phyloP scores from a whole-genome alignment of 2,797 vertebrate species.

The Trematomus bernacchii region DNA sequence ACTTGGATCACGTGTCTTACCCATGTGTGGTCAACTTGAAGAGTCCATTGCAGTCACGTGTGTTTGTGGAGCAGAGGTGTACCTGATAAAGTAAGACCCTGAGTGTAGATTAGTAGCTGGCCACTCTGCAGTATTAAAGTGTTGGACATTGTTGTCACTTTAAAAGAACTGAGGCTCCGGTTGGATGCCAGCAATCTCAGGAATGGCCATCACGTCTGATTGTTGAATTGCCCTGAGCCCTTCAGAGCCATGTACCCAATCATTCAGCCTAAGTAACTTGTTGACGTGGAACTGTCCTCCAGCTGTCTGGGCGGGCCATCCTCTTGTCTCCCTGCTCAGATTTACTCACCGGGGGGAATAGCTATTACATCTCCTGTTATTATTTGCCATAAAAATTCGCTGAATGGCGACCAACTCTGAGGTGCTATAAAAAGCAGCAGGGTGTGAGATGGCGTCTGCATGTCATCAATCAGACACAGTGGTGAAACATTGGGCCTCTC shows the following conservation, averaged over 20 bases:
- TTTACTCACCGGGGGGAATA: conserved; percentile 75
- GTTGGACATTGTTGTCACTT: conserved; percentile 26
- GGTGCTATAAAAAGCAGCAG: conserved; percentile 80
- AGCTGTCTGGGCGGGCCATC: conserved; percentile 69
- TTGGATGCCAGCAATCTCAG: conserved; percentile 36
- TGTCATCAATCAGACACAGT: conserved; percentile 82
- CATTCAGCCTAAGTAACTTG: conserved; percentile 80
- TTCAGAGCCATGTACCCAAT: conserved; percentile 55
- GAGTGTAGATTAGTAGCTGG: conserved; percentile 3
- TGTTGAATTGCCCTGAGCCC: conserved; percentile 43
- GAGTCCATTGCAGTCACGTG: not conserved
- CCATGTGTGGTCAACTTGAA: not conserved
- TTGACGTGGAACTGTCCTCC: conserved; percentile 77
- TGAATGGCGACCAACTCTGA: conserved; percentile 75
- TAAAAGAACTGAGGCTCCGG: conserved; percentile 31
- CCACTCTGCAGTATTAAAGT: conserved; percentile 46
- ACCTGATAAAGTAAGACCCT: conserved; percentile 23
- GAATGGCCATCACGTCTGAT: conserved; percentile 53
- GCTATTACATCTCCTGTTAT: conserved; percentile 83
- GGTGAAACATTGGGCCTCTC: conserved; percentile 75
- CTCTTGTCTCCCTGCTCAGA: conserved; percentile 74
- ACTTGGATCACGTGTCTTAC: not conserved
- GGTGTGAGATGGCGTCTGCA: conserved; percentile 78
- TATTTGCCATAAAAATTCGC: conserved; percentile 83
- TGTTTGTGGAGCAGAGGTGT: conserved; percentile 3